Evolutionary conservation across 2,113 vertebrate genomes (phyloP).

Genomic region (Ceyx melanurus): DNA sequence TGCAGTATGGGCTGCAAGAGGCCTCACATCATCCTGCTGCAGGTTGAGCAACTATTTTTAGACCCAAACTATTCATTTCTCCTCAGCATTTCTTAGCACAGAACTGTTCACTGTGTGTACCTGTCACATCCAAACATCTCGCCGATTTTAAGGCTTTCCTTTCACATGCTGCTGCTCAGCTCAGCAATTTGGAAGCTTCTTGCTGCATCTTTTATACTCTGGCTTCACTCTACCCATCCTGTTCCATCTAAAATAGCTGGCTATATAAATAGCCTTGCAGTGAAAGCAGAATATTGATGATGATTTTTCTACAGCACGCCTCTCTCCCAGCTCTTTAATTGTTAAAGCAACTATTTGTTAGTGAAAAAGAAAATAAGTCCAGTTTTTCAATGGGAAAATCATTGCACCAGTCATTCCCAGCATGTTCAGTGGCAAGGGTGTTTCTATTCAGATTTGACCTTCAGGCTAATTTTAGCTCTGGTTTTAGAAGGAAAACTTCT

Average conservation of each 20-base stretch:
- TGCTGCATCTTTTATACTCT: neutral
- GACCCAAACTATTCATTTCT: neutral
- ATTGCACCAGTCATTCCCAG: conserved; percentile 13
- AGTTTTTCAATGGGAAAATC: conserved; percentile 38
- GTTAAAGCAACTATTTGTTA: conserved; percentile 40
- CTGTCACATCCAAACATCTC: neutral
- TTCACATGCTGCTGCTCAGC: neutral
- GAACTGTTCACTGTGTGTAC: neutral
- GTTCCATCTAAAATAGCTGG: neutral
- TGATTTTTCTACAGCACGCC: neutral
- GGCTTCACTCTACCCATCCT: conserved; percentile 24
- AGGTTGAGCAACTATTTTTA: conserved; percentile 20
- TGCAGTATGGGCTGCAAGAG: neutral
- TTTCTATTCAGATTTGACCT: conserved; percentile 61
- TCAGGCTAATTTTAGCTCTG: conserved; percentile 44
- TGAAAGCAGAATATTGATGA: conserved; percentile 25
- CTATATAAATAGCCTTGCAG: conserved; percentile 38
- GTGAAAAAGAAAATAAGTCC: conserved; percentile 43
- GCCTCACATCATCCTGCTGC: neutral
- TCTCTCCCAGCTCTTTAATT: conserved; percentile 29
- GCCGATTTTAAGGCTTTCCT: neutral
- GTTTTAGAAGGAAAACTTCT: conserved; percentile 47
- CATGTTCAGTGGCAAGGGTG: conserved; percentile 9
- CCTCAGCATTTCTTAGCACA: conserved; percentile 20
- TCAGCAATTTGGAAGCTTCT: neutral